Evolutionary conservation across 2,888 invertebrate genomes (phyloP).

Genomic region (Creontiades dilutus): DNA sequence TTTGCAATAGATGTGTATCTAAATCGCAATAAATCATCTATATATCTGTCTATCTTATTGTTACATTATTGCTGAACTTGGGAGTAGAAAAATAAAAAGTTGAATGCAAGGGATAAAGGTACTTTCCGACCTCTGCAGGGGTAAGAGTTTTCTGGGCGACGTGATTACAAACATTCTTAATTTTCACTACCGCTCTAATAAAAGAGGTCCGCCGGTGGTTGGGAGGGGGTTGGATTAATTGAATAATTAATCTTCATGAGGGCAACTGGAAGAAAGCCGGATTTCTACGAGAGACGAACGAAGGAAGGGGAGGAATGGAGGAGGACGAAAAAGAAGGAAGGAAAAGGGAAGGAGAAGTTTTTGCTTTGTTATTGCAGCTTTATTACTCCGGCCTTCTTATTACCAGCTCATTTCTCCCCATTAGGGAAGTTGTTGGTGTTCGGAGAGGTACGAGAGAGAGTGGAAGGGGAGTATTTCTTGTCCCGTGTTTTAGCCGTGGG

Average conservation of each 20-base stretch:
- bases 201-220: background rate
- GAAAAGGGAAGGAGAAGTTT: background rate
- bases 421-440: slow-evolving; percentile 19
- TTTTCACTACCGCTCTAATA: background rate
- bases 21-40: too few species aligned
- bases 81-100: too few species aligned
- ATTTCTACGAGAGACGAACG: background rate
- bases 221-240: background rate
- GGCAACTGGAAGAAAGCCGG: slow-evolving; percentile 20
- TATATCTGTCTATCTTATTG: too few species aligned
- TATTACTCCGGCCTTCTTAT: slow-evolving; percentile 26
- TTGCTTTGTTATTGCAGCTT: slow-evolving; percentile 42
- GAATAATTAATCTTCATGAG: background rate
- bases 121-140: too few species aligned
- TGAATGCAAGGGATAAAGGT: too few species aligned
- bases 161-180: slow-evolving; percentile 6
- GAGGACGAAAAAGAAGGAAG: background rate
- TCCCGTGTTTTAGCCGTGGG: background rate
- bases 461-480: slow-evolving; percentile 7
- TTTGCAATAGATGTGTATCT: too few species aligned
- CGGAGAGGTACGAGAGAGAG: background rate
- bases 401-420: slow-evolving; percentile 42
- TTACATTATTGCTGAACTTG: too few species aligned
- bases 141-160: background rate
- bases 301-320: background rate